Percentiles rank a stretch among this genome's conserved stretches.
phyloP scores from a whole-genome alignment of 1,140 invertebrate genomes.

The Pinna nobilis region DNA sequence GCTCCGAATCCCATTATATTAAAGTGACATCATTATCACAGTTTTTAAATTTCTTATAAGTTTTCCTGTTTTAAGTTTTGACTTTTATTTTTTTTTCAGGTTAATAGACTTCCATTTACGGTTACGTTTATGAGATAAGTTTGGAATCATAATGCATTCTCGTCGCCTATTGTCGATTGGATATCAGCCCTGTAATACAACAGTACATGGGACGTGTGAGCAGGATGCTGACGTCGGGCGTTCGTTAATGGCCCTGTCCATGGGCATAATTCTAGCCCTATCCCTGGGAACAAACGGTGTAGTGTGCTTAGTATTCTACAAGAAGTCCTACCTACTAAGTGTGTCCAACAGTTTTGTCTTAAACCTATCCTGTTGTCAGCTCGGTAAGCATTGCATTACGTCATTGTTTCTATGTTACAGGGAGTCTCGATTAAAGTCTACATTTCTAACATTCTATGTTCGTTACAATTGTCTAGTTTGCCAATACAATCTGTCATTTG shows the following conservation, averaged over 20 bases:
- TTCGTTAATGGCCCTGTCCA: slow-evolving; percentile 26
- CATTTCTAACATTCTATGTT: neutral
- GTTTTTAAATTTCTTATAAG: too few relatives aligned
- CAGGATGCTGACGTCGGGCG: slow-evolving; percentile 19
- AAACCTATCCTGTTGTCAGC: slow-evolving; percentile 30
- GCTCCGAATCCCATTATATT: too few relatives aligned
- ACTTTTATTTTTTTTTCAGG: too few relatives aligned
- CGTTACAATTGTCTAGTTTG: too few relatives aligned
- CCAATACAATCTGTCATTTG: too few relatives aligned
- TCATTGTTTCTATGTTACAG: too few relatives aligned
- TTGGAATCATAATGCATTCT: too few relatives aligned
- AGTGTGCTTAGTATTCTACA: slow-evolving; percentile 34
- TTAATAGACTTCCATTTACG: too few relatives aligned
- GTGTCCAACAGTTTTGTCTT: slow-evolving; percentile 40
- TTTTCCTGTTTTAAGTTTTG: too few relatives aligned
- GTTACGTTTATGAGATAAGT: too few relatives aligned
- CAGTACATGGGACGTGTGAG: slow-evolving; percentile 12
- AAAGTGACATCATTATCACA: too few relatives aligned
- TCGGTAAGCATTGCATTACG: slow-evolving; percentile 36
- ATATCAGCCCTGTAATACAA: neutral
- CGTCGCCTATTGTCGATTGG: slow-evolving; percentile 9
- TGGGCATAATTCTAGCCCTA: slow-evolving; percentile 37
- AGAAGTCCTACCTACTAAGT: slow-evolving; percentile 40
- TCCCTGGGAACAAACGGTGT: slow-evolving; percentile 38
- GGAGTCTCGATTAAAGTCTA: too few relatives aligned